Evolutionary conservation across 1,140 invertebrate genomes (phyloP).

Genomic region (Eriosoma lanigerum): DNA sequence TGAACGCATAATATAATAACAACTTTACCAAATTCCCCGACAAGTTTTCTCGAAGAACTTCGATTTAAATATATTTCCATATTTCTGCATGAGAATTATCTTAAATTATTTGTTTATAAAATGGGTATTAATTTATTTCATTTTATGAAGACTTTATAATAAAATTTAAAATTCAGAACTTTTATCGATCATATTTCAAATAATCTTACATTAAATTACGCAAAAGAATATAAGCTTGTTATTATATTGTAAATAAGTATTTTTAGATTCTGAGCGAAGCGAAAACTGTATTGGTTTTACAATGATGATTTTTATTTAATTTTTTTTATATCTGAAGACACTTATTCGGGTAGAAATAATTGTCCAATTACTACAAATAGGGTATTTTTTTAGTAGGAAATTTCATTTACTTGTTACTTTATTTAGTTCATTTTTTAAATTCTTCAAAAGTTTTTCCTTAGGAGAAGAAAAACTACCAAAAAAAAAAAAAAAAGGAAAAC

Average conservation of each 20-base stretch:
- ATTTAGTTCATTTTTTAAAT: no score
- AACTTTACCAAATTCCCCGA: neutral
- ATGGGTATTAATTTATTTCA: slow-evolving; percentile 9
- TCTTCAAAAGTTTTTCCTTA: no score
- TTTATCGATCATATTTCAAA: slow-evolving; percentile 5
- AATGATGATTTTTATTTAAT: no score
- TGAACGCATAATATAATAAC: slow-evolving; percentile 14
- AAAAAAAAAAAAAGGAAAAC: no score
- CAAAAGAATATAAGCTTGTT: neutral
- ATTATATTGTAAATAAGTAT: slow-evolving; percentile 6
- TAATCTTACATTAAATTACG: slow-evolving; percentile 14
- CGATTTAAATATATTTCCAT: slow-evolving; percentile 34
- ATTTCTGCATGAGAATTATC: neutral
- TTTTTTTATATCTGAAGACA: no score
- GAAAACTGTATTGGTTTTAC: no score
- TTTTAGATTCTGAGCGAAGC: no score
- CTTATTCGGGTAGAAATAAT: no score
- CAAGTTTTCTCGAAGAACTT: neutral
- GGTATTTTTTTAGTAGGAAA: no score
- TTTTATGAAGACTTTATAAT: neutral
- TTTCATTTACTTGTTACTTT: no score
- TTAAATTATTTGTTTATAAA: neutral
- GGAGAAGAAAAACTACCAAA: no score
- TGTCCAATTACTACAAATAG: no score
- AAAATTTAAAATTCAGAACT: neutral